phyloP scores from a whole-genome alignment of 2,797 vertebrate genomes.

The Chanos chanos region DNA sequence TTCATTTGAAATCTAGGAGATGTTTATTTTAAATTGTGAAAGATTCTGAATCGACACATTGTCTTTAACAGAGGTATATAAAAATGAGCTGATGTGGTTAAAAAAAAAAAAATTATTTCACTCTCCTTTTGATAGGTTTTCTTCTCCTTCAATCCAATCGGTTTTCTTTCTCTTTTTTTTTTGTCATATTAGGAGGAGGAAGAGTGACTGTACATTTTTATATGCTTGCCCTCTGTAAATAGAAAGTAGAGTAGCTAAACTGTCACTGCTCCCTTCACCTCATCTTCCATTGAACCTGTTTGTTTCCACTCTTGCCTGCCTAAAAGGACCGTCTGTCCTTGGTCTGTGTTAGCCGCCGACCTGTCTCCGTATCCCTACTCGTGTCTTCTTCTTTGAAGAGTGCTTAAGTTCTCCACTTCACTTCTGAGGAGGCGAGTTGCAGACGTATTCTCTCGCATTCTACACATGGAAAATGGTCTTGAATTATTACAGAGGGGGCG shows the following conservation, averaged over 20 bases:
- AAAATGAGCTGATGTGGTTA: slow-evolving; percentile 5
- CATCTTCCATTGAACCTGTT: slow-evolving; percentile 12
- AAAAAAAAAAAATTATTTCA: slow-evolving; percentile 15
- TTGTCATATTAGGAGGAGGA: slow-evolving; percentile 14
- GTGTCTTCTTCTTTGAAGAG: no score
- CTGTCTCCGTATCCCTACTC: slow-evolving; percentile 5
- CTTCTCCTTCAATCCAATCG: not conserved
- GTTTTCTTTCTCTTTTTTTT: slow-evolving; percentile 1
- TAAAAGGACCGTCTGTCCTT: slow-evolving; percentile 2
- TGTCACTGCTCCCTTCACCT: slow-evolving; percentile 27
- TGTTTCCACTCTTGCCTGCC: slow-evolving; percentile 36
- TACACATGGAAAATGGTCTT: no score
- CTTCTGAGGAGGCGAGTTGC: no score
- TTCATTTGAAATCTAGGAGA: slow-evolving; percentile 42
- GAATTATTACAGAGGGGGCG: no score
- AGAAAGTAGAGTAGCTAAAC: slow-evolving; percentile 48
- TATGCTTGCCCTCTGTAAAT: slow-evolving; percentile 48
- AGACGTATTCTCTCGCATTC: no score
- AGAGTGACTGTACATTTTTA: slow-evolving; percentile 40
- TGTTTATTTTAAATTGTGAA: slow-evolving; percentile 40
- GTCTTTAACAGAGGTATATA: slow-evolving; percentile 32
- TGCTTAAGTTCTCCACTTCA: no score
- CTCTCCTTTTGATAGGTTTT: slow-evolving; percentile 16
- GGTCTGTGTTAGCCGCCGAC: slow-evolving; percentile 8
- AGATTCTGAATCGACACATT: slow-evolving; percentile 30